phyloP scores from a whole-genome alignment of 2,113 vertebrate species.

The Colistium nudipinnis region DNA sequence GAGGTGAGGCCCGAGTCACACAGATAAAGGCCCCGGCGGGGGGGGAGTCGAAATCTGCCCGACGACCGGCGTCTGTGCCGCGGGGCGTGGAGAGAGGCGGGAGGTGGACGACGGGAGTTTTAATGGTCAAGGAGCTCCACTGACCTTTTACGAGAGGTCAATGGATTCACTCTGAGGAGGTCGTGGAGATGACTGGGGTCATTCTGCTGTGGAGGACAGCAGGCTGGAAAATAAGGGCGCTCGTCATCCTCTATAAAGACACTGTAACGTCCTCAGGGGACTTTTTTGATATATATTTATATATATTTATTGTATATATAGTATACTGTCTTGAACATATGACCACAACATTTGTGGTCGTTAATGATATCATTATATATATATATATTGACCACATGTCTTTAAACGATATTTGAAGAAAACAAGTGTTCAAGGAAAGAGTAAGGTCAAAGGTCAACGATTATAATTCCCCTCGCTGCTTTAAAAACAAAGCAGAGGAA shows the following conservation, averaged over 20 bases:
- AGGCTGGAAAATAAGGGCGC: neutral
- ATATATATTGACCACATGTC: too few species aligned
- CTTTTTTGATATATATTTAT: too few species aligned
- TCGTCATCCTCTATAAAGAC: neutral
- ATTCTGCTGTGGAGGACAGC: neutral
- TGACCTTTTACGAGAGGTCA: conserved; percentile 14
- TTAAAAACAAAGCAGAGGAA: too few species aligned
- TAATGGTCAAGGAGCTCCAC: conserved; percentile 24
- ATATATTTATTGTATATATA: too few species aligned
- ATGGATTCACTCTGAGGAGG: neutral
- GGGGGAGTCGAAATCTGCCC: conserved; percentile 55
- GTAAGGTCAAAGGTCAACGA: too few species aligned
- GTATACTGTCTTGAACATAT: too few species aligned
- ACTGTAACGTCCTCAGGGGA: too few species aligned
- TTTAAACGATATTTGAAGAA: too few species aligned
- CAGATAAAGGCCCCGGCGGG: conserved; percentile 46
- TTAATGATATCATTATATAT: too few species aligned
- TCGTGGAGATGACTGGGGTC: neutral
- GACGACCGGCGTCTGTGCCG: conserved; percentile 42
- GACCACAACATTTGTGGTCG: too few species aligned
- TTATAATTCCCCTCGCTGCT: too few species aligned
- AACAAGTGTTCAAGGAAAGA: too few species aligned
- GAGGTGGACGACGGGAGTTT: conserved; percentile 8
- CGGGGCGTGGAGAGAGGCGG: neutral
- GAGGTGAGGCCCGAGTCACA: conserved; percentile 62